Evolutionary conservation across 2,797 vertebrate species (phyloP).

Genomic region (Sciaenops ocellatus): DNA sequence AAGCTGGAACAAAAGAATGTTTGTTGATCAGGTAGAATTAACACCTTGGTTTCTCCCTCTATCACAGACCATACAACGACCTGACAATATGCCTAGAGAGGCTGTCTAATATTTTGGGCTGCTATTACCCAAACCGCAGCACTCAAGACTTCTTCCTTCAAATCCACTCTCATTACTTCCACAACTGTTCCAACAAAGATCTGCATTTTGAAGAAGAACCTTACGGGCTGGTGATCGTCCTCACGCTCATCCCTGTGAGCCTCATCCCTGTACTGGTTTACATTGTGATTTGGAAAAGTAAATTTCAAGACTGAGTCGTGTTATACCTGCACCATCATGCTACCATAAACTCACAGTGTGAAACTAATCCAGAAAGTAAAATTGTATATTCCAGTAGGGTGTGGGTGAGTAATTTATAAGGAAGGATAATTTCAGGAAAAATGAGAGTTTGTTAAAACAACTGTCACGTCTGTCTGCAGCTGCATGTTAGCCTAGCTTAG

Average conservation of each 20-base stretch:
- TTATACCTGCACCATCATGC: neutral
- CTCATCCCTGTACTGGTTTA: conserved; percentile 80
- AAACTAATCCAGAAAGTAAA: too few relatives aligned
- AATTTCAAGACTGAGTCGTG: conserved; percentile 42
- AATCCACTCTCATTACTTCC: conserved; percentile 78
- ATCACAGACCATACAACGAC: conserved; percentile 66
- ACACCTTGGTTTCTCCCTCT: neutral
- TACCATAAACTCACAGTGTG: too few relatives aligned
- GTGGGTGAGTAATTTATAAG: too few relatives aligned
- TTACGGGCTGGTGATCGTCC: conserved; percentile 59
- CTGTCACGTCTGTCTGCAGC: too few relatives aligned
- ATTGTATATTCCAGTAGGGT: too few relatives aligned
- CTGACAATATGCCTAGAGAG: conserved; percentile 57
- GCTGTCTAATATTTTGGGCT: fast-evolving
- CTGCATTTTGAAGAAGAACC: conserved; percentile 58
- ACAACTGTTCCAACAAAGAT: conserved; percentile 62
- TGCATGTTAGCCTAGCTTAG: too few relatives aligned
- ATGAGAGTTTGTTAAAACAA: too few relatives aligned
- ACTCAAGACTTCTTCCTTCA: conserved; percentile 73
- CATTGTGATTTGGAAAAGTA: conserved; percentile 76
- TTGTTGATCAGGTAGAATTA: neutral
- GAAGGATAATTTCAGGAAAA: too few relatives aligned
- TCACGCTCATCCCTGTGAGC: conserved; percentile 80
- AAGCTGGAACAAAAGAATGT: too few relatives aligned
- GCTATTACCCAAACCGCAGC: conserved; percentile 77